phyloP scores from a whole-genome alignment of 1,140 invertebrate genomes.

The Drosophila athabasca region DNA sequence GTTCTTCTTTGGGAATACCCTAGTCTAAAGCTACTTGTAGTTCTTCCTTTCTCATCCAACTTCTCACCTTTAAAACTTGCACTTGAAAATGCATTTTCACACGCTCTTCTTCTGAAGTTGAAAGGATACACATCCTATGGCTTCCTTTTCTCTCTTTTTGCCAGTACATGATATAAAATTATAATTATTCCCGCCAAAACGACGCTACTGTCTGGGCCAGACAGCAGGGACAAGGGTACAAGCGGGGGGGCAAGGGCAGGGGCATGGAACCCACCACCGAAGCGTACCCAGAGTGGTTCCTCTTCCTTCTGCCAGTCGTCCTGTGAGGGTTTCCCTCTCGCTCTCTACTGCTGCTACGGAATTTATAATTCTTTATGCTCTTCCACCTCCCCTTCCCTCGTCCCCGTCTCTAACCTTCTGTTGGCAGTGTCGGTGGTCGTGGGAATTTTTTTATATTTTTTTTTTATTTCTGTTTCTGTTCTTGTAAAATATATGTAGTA shows the following conservation, averaged over 20 bases:
- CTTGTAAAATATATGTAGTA: slow-evolving; percentile 16
- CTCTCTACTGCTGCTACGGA: slow-evolving; percentile 42
- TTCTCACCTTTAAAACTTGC: too few species aligned
- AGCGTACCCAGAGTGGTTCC: slow-evolving; percentile 13
- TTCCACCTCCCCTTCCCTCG: slow-evolving; percentile 2
- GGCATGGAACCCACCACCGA: slow-evolving; percentile 51
- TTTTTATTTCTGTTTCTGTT: slow-evolving; percentile 13
- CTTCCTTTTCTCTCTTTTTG: slow-evolving; percentile 44
- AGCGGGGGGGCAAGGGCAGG: not conserved
- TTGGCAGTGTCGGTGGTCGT: slow-evolving; percentile 55
- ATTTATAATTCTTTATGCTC: slow-evolving; percentile 66
- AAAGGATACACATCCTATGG: slow-evolving; percentile 73
- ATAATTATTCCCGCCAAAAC: slow-evolving; percentile 75
- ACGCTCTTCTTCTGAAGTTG: slow-evolving; percentile 36
- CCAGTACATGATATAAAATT: slow-evolving; percentile 75
- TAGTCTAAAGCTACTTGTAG: too few species aligned
- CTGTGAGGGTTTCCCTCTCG: slow-evolving; percentile 54
- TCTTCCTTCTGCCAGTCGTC: slow-evolving; percentile 27
- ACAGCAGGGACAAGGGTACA: too few species aligned
- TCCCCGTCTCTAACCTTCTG: too few species aligned
- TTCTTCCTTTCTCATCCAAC: too few species aligned
- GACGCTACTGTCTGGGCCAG: slow-evolving; percentile 21
- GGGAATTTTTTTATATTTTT: slow-evolving; percentile 54
- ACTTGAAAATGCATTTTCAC: slow-evolving; percentile 54
- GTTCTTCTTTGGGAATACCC: too few species aligned